Conservation (phyloP, 2,113 vertebrate species). For the Gymnorhina tibicen region DNA sequence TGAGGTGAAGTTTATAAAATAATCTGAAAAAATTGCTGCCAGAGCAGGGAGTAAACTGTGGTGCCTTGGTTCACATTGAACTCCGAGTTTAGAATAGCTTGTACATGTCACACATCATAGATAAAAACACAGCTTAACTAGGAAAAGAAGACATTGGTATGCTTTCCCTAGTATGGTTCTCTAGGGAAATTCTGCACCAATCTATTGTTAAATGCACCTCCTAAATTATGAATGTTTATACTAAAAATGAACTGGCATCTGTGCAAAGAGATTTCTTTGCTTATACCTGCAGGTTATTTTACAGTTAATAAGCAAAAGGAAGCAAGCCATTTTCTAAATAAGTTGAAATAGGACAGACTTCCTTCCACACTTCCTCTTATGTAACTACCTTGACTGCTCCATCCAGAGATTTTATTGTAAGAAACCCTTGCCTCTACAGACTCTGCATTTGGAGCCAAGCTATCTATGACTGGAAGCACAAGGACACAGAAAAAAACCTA, state of each 20-base stretch:
- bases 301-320: neutral
- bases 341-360: neutral
- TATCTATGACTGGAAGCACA: neutral
- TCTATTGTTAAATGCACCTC: neutral
- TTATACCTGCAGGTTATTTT: neutral
- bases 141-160: neutral
- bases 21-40: neutral
- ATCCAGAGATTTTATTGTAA: neutral
- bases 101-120: neutral
- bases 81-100: neutral
- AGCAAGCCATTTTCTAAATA: neutral
- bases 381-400: neutral
- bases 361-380: neutral
- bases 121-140: neutral
- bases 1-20: neutral
- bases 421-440: neutral
- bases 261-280: neutral
- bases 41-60: neutral
- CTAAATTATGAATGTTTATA: neutral
- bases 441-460: neutral
- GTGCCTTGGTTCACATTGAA: neutral
- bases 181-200: neutral
- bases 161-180: neutral
- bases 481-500: neutral
- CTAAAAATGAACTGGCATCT: neutral